Conservation (phyloP, 2,888 invertebrate genomes). For the Pristionchus arcanus region DNA sequence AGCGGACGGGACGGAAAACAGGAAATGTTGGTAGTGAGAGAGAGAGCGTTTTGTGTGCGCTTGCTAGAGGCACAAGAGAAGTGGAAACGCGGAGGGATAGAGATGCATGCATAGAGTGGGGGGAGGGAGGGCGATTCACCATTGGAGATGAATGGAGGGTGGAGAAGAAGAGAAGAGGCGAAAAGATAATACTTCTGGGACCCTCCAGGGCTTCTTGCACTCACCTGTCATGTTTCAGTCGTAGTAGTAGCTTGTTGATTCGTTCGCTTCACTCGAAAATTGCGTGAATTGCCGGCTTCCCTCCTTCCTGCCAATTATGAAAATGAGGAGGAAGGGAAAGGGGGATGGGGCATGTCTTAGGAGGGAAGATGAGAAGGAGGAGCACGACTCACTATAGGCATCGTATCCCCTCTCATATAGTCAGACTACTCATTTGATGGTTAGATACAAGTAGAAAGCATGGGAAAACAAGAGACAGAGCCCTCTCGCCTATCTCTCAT, state of each 20-base stretch:
- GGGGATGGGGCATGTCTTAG: constrained; percentile 15
- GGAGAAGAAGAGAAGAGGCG: background rate
- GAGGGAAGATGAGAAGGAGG: constrained; percentile 1
- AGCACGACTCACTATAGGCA: background rate
- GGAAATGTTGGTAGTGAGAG: constrained; percentile 14
- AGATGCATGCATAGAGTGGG: constrained; percentile 28
- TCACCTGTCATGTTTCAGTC: constrained; percentile 8
- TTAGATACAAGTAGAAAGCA: too few relatives aligned
- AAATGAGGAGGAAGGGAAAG: constrained; percentile 25
- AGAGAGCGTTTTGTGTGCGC: constrained; percentile 25
- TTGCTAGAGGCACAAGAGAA: background rate
- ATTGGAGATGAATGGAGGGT: constrained; percentile 24
- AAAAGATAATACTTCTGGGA: background rate
- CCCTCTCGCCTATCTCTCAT: background rate
- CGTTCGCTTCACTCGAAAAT: background rate
- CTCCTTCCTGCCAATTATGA: constrained; percentile 33
- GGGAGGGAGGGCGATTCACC: constrained; percentile 31
- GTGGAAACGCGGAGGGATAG: constrained; percentile 14
- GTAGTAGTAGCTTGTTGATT: background rate
- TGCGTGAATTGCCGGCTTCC: constrained; percentile 29
- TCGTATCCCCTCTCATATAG: background rate
- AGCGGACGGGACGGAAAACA: constrained; percentile 2
- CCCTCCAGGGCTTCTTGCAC: background rate
- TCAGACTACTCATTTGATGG: too few relatives aligned
- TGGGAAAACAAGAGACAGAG: too few relatives aligned